Conservation (phyloP, 1,140 invertebrate species). For the Stegodyphus mimosarum region DNA sequence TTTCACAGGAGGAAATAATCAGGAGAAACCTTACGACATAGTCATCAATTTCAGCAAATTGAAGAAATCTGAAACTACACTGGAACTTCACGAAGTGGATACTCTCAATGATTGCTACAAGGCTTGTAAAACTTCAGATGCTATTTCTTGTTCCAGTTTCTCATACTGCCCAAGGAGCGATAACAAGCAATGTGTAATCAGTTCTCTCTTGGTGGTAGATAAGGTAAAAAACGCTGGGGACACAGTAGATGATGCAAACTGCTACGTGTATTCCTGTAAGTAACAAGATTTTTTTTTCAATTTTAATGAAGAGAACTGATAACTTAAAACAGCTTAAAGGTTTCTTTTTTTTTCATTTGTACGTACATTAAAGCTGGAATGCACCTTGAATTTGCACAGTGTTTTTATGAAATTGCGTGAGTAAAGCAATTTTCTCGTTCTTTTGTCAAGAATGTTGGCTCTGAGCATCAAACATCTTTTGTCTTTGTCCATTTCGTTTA, state of each 20-base stretch:
- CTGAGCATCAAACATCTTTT: too few relatives aligned
- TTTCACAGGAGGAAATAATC: slow-evolving; percentile 10
- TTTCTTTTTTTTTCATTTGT: too few relatives aligned
- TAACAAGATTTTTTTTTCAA: background rate
- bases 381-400: too few relatives aligned
- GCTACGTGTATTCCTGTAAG: slow-evolving; percentile 39
- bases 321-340: too few relatives aligned
- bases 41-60: slow-evolving; percentile 23
- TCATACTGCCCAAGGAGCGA: slow-evolving; percentile 25
- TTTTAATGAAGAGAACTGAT: too few relatives aligned
- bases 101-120: slow-evolving; percentile 32
- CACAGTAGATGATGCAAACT: slow-evolving; percentile 8
- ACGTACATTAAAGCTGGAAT: too few relatives aligned
- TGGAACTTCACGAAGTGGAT: background rate
- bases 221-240: background rate
- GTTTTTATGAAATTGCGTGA: too few relatives aligned
- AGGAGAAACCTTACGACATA: slow-evolving; percentile 28
- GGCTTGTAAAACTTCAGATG: slow-evolving; percentile 20
- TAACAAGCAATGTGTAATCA: slow-evolving; percentile 33
- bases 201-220: background rate
- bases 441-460: too few relatives aligned
- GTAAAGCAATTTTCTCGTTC: too few relatives aligned
- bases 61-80: background rate
- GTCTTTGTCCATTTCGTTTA: too few relatives aligned
- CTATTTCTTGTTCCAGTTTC: slow-evolving; percentile 30